Evolutionary conservation across 2,888 invertebrate genomes (phyloP).

Genomic region (Ischnura elegans): DNA sequence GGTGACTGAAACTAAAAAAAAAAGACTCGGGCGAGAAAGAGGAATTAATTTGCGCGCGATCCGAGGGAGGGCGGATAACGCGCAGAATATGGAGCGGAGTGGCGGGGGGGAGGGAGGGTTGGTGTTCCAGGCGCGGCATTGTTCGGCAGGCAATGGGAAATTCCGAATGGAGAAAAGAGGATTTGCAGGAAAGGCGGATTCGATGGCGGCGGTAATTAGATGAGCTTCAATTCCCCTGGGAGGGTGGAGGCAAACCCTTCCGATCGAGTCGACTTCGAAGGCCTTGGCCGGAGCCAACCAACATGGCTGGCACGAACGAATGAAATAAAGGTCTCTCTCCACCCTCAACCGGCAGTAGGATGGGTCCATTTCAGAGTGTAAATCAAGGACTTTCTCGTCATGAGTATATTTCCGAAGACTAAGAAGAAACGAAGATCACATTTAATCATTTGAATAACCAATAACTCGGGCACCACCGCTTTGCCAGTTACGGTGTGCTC

Average conservation of each 20-base stretch:
- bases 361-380: not conserved
- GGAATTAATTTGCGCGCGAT: not conserved
- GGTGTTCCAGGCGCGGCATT: not conserved
- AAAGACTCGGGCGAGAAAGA: not conserved
- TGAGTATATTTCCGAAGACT: not conserved
- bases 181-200: not conserved
- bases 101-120: not conserved
- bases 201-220: slow-evolving; percentile 36
- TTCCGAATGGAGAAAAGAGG: not conserved
- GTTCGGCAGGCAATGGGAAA: too few relatives aligned
- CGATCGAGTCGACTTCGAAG: slow-evolving; percentile 44
- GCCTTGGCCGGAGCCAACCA: not conserved
- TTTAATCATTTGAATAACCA: too few relatives aligned
- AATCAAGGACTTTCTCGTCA: not conserved
- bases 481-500: too few relatives aligned
- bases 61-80: not conserved
- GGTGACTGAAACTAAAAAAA: not conserved
- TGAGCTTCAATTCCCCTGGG: not conserved
- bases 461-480: too few relatives aligned
- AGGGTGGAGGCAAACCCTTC: not conserved
- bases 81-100: not conserved
- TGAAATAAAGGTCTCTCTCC: too few relatives aligned
- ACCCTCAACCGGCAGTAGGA: not conserved
- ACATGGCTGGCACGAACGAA: too few relatives aligned
- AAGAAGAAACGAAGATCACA: too few relatives aligned